These are phyloP conservation scores for Typhlichthys eigenmanni DNA, from an alignment of 2,797 vertebrate species.

Conservation along the genomic window DNA sequence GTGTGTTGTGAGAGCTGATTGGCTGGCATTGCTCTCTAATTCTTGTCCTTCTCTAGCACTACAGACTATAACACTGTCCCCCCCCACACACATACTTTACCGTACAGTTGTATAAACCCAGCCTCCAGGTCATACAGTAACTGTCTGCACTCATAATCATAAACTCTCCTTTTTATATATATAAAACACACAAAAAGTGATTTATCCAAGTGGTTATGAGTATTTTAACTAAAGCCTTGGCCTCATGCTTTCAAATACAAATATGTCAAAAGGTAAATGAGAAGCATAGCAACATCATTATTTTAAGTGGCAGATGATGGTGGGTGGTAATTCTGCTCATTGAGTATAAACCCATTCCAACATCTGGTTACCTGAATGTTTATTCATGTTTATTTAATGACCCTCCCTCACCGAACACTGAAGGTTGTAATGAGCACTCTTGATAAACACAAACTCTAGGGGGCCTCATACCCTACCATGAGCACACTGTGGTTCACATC, in stretches of 20 bases:
- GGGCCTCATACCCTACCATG: not conserved
- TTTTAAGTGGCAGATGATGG: not conserved
- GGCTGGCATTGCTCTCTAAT: constrained; percentile 10
- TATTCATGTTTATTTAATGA: not conserved
- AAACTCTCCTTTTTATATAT: no score
- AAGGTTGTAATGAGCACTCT: not conserved
- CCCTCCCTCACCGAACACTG: not conserved
- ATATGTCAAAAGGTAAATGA: not conserved
- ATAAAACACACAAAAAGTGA: no score
- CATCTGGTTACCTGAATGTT: not conserved
- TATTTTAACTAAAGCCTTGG: no score
- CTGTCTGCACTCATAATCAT: no score
- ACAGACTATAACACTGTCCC: no score
- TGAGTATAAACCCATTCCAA: not conserved
- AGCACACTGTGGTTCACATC: constrained; percentile 1
- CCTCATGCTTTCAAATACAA: not conserved
- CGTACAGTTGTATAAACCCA: no score
- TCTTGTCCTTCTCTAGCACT: not conserved
- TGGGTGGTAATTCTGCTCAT: not conserved
- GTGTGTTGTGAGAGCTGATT: not conserved
- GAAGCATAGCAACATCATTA: not conserved
- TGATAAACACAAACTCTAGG: no score
- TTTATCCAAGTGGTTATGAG: no score
- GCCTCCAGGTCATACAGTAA: no score
- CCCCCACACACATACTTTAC: no score